Conservation (phyloP, 2,797 vertebrate genomes). For the Ctenochaetus hawaiiensis region DNA sequence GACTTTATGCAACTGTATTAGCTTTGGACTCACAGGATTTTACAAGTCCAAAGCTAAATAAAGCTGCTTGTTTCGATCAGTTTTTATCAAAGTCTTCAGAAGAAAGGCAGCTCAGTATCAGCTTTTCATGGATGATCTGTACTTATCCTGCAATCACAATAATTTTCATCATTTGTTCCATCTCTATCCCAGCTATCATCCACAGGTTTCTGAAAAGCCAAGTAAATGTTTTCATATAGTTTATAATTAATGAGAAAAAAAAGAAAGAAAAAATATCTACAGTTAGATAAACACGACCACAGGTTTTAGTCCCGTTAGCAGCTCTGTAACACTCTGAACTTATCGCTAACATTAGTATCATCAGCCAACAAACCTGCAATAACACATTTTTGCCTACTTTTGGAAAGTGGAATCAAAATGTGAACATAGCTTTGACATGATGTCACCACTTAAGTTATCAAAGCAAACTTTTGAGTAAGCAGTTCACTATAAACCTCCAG, state of each 20-base stretch:
- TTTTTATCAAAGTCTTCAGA: background rate
- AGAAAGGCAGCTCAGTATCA: background rate
- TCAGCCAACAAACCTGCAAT: background rate
- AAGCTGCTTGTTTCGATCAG: background rate
- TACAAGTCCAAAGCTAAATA: background rate
- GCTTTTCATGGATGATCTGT: background rate
- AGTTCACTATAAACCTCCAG: background rate
- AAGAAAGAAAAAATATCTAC: background rate
- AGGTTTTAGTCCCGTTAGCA: background rate
- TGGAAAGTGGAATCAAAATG: background rate
- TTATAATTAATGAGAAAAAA: background rate
- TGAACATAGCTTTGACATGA: background rate
- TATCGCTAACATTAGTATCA: background rate
- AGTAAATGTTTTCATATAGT: background rate
- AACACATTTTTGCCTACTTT: background rate
- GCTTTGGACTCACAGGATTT: background rate
- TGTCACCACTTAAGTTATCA: background rate
- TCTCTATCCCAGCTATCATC: background rate
- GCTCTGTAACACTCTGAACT: background rate
- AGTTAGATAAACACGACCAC: background rate
- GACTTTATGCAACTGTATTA: constrained; percentile 24
- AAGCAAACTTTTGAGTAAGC: background rate
- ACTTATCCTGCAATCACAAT: background rate
- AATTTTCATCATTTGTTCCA: background rate
- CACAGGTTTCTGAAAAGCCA: background rate